Conservation (phyloP, 2,888 invertebrate species). For the Bellardia pandia region DNA sequence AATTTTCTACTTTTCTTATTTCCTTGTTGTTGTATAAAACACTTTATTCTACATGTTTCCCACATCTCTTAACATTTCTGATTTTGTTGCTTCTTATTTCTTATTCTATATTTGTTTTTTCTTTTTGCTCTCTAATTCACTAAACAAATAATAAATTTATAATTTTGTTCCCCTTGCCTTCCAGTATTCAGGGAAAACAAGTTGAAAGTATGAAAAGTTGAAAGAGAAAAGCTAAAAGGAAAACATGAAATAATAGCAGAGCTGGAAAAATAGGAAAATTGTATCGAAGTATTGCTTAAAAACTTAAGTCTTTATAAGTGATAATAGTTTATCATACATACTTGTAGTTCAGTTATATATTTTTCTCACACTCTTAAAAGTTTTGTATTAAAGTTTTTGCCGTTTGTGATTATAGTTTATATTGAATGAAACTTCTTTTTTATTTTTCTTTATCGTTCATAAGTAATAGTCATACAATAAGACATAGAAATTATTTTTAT, state of each 20-base stretch:
- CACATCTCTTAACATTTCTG: neutral
- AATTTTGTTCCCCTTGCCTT: neutral
- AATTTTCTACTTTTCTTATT: conserved; percentile 41
- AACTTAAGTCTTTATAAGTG: conserved; percentile 53
- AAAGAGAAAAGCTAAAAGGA: conserved; percentile 7
- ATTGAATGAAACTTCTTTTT: conserved; percentile 20
- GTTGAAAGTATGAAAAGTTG: neutral
- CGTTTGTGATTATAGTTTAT: neutral
- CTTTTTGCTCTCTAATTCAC: conserved; percentile 33
- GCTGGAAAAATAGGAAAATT: conserved; percentile 10
- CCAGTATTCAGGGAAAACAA: conserved; percentile 30
- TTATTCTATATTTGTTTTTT: neutral
- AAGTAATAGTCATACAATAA: conserved; percentile 34
- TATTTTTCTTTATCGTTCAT: conserved; percentile 18
- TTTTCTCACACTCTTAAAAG: conserved; percentile 8
- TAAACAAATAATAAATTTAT: conserved; percentile 40
- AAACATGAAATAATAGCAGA: conserved; percentile 10
- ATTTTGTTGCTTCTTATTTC: conserved; percentile 19
- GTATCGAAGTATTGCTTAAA: conserved; percentile 34
- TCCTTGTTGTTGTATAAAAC: neutral
- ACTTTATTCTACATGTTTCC: neutral
- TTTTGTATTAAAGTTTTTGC: conserved; percentile 5
- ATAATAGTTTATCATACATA: conserved; percentile 58
- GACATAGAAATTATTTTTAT: conserved; percentile 26
- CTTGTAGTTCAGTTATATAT: conserved; percentile 18